phyloP scores from a whole-genome alignment of 2,113 vertebrate species.

The Paradoxurus hermaphroditus region DNA sequence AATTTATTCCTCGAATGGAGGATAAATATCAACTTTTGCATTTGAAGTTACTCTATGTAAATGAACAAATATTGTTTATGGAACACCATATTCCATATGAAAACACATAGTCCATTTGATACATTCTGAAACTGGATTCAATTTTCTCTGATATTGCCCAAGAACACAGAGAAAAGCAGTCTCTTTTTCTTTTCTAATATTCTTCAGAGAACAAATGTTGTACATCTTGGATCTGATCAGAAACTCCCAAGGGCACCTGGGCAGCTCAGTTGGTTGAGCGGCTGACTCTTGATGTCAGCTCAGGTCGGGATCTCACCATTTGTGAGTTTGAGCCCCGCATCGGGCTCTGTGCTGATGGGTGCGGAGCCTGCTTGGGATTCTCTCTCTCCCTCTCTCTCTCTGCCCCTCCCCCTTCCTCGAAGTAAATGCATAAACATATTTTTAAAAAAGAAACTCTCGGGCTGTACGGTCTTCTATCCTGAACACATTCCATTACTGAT shows the following conservation, averaged over 20 bases:
- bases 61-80: slow-evolving; percentile 26
- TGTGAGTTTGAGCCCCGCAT: too few relatives aligned
- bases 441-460: neutral
- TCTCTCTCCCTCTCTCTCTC: too few relatives aligned
- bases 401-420: too few relatives aligned
- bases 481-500: neutral
- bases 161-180: slow-evolving; percentile 15
- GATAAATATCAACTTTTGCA: slow-evolving; percentile 29
- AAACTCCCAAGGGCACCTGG: neutral
- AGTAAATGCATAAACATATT: too few relatives aligned
- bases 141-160: neutral
- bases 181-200: slow-evolving; percentile 8
- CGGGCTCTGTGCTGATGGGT: too few relatives aligned
- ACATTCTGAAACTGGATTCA: slow-evolving; percentile 5
- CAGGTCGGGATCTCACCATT: too few relatives aligned
- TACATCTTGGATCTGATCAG: neutral
- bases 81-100: slow-evolving; percentile 28
- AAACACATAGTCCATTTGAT: slow-evolving; percentile 7
- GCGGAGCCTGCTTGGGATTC: too few relatives aligned
- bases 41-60: slow-evolving; percentile 19
- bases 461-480: neutral
- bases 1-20: neutral
- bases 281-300: too few relatives aligned
- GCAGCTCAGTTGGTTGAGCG: too few relatives aligned
- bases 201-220: slow-evolving; percentile 11